phyloP scores from a whole-genome alignment of 2,888 invertebrate species.

The Perizoma affinitatum region DNA sequence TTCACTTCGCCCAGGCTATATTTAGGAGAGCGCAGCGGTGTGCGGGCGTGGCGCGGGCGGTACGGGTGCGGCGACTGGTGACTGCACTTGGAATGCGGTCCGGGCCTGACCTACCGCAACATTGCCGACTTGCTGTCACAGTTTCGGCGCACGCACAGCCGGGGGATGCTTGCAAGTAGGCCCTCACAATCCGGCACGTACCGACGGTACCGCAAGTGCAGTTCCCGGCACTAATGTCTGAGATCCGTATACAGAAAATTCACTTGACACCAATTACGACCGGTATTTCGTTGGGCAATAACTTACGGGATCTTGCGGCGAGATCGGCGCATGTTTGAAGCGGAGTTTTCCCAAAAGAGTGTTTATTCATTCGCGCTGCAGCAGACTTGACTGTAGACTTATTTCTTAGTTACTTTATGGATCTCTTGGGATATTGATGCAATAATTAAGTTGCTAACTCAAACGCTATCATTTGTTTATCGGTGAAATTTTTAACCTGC shows the following conservation, averaged over 20 bases:
- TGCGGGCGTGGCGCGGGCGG: constrained; percentile 45
- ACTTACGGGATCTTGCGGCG: constrained; percentile 28
- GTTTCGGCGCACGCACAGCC: constrained; percentile 60
- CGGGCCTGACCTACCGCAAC: constrained; percentile 73
- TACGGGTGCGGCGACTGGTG: constrained; percentile 50
- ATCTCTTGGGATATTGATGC: constrained; percentile 28
- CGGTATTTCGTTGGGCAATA: constrained; percentile 36
- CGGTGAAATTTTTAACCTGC: constrained; percentile 6
- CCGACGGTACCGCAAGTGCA: constrained; percentile 33
- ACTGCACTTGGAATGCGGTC: constrained; percentile 70
- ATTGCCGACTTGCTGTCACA: constrained; percentile 59
- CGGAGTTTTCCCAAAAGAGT: constrained; percentile 37
- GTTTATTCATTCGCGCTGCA: constrained; percentile 38
- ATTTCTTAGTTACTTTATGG: constrained; percentile 35
- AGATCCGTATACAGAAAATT: constrained; percentile 41
- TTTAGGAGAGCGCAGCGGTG: constrained; percentile 68
- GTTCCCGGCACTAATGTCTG: constrained; percentile 32
- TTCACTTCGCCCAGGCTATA: constrained; percentile 76
- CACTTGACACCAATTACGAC: constrained; percentile 41
- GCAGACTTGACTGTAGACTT: constrained; percentile 38
- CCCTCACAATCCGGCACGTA: constrained; percentile 30
- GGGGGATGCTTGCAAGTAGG: constrained; percentile 19
- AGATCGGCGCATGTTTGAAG: constrained; percentile 24
- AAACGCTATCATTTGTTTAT: constrained; percentile 14
- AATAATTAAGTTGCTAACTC: constrained; percentile 10